Evolutionary conservation across 1,140 invertebrate genomes (phyloP), one percentile per base, ranked within the genome.

Genomic region (Euura lappo): DNA sequence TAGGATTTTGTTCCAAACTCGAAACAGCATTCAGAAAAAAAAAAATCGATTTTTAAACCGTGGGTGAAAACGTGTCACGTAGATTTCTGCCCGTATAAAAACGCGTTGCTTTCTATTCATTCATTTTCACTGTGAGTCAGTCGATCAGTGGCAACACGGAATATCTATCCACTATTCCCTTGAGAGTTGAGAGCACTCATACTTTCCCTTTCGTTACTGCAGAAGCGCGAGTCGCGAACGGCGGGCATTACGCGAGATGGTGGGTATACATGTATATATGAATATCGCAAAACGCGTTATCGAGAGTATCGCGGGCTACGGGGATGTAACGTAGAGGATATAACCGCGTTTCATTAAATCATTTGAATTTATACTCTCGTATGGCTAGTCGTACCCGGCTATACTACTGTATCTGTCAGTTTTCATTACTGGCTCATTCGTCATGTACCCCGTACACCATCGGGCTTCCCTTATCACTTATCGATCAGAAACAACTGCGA

Each of bases 341-440:
- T 28, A 28, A 60, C 51, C 51, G 13, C 8, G 51, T 60, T 60
- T 60, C 84, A 87, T 84, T 88, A 88, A 88, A 87, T 88, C 87
- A 88, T 88, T 86, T 84, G 87, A 87, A 88, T 88, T 88, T 87
- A 88, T 88, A 84, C 51, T 60, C 51, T n/a, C 3, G 51, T n/a
- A n/a, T 60, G 28, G 28, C 13, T 86, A 85, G 80, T 78, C 80
- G 74, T 73, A 65, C 70, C 79, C 76, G 74, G 72, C 66, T 77
- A 79, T 79, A 69, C 79, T 80, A 84, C 85, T 83, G 87, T 88
- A 87, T 88, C 87, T 88, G 87, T 88, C 86, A 87, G 86, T 88
- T 88, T 88, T 88, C 87, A 88, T 88, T 88, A 88, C 82, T 82
- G 83, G 83, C 87, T 88, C 86, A 87, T 88, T 87, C 87, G 87